These are phyloP conservation scores for Eueremaeus valkanovi DNA, from an alignment of 2,888 invertebrate genomes.

Conservation along the genomic window DNA sequence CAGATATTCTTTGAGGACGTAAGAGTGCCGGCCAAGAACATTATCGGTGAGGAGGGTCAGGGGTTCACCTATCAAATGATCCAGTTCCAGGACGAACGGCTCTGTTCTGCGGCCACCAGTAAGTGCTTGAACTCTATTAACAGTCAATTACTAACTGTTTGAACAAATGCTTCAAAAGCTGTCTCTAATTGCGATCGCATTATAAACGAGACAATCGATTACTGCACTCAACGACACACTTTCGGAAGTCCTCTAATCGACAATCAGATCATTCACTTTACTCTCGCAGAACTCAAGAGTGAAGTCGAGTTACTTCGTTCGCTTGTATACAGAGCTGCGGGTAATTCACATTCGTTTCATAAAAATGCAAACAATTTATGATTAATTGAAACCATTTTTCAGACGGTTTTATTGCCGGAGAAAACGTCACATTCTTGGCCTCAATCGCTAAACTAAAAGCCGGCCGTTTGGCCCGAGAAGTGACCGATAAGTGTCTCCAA, in stretches of 20 bases:
- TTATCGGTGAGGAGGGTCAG: constrained; percentile 57
- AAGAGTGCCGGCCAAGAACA: constrained; percentile 55
- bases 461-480: constrained; percentile 54
- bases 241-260: constrained; percentile 56
- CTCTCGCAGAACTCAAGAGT: constrained; percentile 58
- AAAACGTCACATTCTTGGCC: constrained; percentile 57
- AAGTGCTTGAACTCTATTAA: too few species aligned
- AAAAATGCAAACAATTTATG: neutral
- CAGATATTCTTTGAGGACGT: constrained; percentile 59
- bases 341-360: constrained; percentile 44
- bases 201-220: constrained; percentile 56
- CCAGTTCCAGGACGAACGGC: constrained; percentile 59
- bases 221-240: constrained; percentile 55
- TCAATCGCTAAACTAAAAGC: constrained; percentile 60
- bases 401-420: constrained; percentile 51
- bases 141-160: neutral
- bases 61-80: constrained; percentile 60
- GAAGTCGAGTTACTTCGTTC: constrained; percentile 57
- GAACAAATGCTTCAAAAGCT: constrained; percentile 43
- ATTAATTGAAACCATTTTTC: neutral
- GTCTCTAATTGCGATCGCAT: constrained; percentile 52
- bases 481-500: constrained; percentile 58
- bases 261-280: constrained; percentile 56
- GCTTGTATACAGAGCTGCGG: constrained; percentile 55
- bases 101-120: constrained; percentile 53